Percentiles rank a stretch among this genome's conserved stretches.
Evolutionary conservation across 2,113 vertebrate species (phyloP).

Genomic region (Trochalopteron elliotii): DNA sequence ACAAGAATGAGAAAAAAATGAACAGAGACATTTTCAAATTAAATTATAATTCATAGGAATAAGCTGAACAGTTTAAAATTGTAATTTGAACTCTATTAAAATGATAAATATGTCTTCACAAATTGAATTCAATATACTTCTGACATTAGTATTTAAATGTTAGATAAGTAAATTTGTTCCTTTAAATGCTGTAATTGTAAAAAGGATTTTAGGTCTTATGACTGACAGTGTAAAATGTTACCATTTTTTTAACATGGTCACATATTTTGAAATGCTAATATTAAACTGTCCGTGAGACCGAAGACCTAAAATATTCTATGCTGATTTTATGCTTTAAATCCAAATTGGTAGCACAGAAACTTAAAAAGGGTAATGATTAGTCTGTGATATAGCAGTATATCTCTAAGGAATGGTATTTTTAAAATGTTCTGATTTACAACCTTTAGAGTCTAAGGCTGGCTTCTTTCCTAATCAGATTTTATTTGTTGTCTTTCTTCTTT

Average conservation of each 20-base stretch:
- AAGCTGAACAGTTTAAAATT: not conserved
- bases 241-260: not conserved
- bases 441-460: not conserved
- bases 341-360: not conserved
- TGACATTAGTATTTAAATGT: slow-evolving; percentile 14
- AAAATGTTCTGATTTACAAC: not conserved
- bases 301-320: not conserved
- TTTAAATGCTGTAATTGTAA: not conserved
- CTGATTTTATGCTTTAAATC: slow-evolving; percentile 2
- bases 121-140: slow-evolving; percentile 23
- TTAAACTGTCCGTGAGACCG: not conserved
- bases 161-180: slow-evolving; percentile 25
- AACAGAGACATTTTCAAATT: not conserved
- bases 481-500: not conserved
- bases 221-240: slow-evolving; percentile 16
- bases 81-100: slow-evolving; percentile 4
- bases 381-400: not conserved
- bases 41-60: slow-evolving; percentile 8
- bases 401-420: not conserved
- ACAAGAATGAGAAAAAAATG: not conserved
- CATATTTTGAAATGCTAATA: slow-evolving; percentile 23
- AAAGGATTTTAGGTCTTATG: not conserved
- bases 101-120: slow-evolving; percentile 10
- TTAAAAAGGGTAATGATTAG: not conserved
- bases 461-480: not conserved